These are phyloP conservation scores for Pedionomus torquatus DNA, from an alignment of 2,113 vertebrate species.

Conservation along the genomic window DNA sequence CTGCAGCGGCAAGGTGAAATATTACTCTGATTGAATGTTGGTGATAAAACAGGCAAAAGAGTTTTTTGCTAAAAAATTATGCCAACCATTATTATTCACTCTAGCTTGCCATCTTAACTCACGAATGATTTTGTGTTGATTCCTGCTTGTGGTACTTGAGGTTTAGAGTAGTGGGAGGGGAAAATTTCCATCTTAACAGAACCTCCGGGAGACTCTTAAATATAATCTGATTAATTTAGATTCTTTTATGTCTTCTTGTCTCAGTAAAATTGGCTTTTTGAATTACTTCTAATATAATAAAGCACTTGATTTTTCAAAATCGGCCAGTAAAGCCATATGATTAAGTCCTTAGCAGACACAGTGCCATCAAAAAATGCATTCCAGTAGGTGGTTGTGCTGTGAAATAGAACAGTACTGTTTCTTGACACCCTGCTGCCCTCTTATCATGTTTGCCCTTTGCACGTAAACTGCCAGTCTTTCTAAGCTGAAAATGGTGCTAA, in stretches of 20 bases:
- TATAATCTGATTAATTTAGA: neutral
- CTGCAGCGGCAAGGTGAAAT: neutral
- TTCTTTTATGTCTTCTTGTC: neutral
- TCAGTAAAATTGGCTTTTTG: neutral
- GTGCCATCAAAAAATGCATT: neutral
- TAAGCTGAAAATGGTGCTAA: neutral
- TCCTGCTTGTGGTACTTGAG: neutral
- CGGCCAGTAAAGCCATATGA: neutral
- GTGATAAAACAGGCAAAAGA: neutral
- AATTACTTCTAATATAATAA: neutral
- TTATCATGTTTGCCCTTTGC: neutral
- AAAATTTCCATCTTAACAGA: neutral
- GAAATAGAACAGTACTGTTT: neutral
- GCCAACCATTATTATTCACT: neutral
- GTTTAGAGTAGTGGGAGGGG: neutral
- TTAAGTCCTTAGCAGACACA: neutral
- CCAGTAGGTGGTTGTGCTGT: neutral
- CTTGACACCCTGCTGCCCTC: neutral
- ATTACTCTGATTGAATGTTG: neutral
- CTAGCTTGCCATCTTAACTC: neutral
- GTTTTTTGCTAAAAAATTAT: neutral
- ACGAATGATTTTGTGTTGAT: neutral
- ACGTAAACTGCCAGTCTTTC: neutral
- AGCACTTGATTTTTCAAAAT: neutral
- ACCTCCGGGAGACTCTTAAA: neutral